These are phyloP conservation scores for Oxystoma pomonae DNA, from an alignment of 2,888 invertebrate species.

Conservation along the genomic window DNA sequence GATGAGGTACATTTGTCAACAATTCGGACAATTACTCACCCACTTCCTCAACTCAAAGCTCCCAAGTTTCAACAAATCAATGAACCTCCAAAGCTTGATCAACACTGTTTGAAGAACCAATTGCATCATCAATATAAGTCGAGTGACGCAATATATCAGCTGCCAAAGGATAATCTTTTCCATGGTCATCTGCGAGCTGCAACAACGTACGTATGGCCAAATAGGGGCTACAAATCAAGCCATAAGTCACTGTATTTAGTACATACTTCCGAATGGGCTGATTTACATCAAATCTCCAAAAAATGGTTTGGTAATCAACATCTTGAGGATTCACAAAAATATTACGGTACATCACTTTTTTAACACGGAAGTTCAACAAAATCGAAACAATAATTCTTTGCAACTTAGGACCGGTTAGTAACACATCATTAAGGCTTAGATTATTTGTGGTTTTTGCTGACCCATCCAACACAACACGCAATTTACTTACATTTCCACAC, in stretches of 20 bases:
- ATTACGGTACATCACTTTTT: background rate
- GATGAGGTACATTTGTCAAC: no score
- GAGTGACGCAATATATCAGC: background rate
- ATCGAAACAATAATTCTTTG: background rate
- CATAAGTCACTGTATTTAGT: background rate
- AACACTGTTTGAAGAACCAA: background rate
- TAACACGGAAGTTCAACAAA: background rate
- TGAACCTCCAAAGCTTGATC: background rate
- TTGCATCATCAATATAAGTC: background rate
- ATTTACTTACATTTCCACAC: no score
- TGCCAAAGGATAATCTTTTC: background rate
- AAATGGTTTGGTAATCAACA: background rate
- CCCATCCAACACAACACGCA: no score
- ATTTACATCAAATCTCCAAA: background rate
- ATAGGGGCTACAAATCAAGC: background rate
- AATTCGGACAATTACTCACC: no score
- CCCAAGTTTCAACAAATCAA: no score
- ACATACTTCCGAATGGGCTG: background rate
- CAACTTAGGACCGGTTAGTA: background rate
- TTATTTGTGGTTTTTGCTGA: no score
- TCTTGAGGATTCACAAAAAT: background rate
- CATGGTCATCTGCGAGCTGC: background rate
- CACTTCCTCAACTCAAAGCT: no score
- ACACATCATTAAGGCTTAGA: no score
- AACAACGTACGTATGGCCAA: background rate